A percentile compares a stretch with the other conserved stretches of the same genome.
phyloP scores from a whole-genome alignment of 2,797 vertebrate genomes.

The Urosaurus nigricauda region DNA sequence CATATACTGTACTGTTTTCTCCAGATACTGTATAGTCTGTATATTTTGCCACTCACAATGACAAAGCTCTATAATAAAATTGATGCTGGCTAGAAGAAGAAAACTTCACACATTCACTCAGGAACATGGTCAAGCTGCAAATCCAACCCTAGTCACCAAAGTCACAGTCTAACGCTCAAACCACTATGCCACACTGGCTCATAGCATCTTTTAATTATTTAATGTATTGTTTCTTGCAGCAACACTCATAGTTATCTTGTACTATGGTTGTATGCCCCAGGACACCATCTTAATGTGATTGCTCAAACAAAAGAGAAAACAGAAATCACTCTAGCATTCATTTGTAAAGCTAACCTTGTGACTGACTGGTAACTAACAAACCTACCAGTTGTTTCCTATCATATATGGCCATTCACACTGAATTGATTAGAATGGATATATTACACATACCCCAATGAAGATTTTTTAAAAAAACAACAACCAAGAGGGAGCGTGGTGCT shows the following conservation, averaged over 20 bases:
- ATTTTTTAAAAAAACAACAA: neutral
- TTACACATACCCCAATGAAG: neutral
- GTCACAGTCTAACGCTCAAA: too few species aligned
- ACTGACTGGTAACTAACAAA: slow-evolving; percentile 1
- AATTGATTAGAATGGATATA: slow-evolving; percentile 12
- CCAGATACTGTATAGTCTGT: neutral
- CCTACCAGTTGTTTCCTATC: neutral
- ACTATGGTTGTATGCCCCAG: neutral
- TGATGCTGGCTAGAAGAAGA: neutral
- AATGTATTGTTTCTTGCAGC: neutral
- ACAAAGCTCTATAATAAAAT: neutral
- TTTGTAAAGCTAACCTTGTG: neutral
- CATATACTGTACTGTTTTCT: neutral
- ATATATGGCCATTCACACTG: neutral
- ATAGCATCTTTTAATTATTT: neutral
- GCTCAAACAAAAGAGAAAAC: neutral
- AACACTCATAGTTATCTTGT: slow-evolving; percentile 6
- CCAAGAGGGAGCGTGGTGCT: neutral
- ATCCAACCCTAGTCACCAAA: too few species aligned
- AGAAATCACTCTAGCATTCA: slow-evolving; percentile 3
- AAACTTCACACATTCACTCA: too few species aligned
- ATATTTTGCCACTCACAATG: neutral
- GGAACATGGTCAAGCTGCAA: too few species aligned
- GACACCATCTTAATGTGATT: neutral
- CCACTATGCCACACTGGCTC: too few species aligned